Evolutionary conservation across 2,888 invertebrate species (phyloP), one percentile per base, ranked within the genome.

Genomic region (Pandemis cinnamomeana): DNA sequence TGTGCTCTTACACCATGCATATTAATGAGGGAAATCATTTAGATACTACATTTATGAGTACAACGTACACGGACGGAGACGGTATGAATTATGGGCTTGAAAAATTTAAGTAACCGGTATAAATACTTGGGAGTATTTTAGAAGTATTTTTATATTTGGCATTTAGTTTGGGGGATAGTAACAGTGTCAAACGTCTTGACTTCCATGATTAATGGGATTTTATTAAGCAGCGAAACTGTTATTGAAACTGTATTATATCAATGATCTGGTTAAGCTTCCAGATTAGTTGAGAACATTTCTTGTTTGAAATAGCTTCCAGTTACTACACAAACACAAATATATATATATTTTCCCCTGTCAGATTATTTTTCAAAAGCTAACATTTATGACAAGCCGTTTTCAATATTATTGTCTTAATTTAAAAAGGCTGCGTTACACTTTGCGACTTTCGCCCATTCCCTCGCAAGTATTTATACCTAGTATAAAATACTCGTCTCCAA

Each of bases 1-100:
- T 70, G 64, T 70, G 44, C 74, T 70, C 53, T 71, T 53, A 62
- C 53, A 60, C 46, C 71, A 71, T 74, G 71, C 74, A 74, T 74
- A 74, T 71, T 70, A 74, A 74, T 74, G 67, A 15, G 66, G 70
- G 61, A 62, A 74, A 74, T 74, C 74, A 74, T 74, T 71, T 74
- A 67, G 74, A 62, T 73, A 74, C 74, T 71, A 71, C 74, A 67
- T 66, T 71, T 74, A 71, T 71, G 71, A 74, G 71, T 69, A 72
- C 72, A 53, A 67, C 11, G 61, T 69, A 72, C 72, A 53, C 71
- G 27, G 61, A 44, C 51, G 58, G 20, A 73, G 64, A 58, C 48
- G 67, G 41, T 20, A 55, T 42, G 42, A 46, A n/a, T 62, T 68
- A 68, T 58, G 58, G 60, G 69, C 42, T 15, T 7, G 68, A 20